A percentile compares a stretch with the other conserved stretches of the same genome.
Evolutionary conservation across 2,113 vertebrate genomes (phyloP).

Genomic region (Dryoscopus gambensis): DNA sequence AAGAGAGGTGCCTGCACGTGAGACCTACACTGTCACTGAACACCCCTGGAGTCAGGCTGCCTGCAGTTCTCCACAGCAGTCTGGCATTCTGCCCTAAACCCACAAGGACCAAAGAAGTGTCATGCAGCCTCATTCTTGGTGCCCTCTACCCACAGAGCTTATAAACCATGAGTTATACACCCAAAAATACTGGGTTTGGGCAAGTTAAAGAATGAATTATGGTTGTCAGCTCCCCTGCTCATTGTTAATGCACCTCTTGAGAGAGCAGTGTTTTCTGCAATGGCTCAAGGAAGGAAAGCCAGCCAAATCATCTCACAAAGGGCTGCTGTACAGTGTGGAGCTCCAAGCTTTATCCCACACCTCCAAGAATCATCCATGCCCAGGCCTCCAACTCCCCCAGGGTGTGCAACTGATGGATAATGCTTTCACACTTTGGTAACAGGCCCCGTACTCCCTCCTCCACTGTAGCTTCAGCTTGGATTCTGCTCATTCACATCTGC

Average conservation of each 20-base stretch:
- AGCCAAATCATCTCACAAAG: neutral
- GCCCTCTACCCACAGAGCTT: neutral
- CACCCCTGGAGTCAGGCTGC: too few species aligned
- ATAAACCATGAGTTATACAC: neutral
- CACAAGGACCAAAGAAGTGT: neutral
- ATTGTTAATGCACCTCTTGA: neutral
- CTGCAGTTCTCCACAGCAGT: neutral
- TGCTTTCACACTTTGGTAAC: neutral
- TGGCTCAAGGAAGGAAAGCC: neutral
- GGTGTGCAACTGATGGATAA: neutral
- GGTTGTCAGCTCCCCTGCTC: neutral
- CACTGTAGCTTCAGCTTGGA: neutral
- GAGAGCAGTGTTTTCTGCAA: neutral
- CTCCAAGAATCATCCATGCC: neutral
- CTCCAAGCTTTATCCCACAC: neutral
- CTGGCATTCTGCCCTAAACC: neutral
- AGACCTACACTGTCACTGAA: neutral
- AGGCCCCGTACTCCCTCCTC: neutral
- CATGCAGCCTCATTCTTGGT: neutral
- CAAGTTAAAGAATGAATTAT: neutral
- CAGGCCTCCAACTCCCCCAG: neutral
- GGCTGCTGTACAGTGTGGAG: neutral
- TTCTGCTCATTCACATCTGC: neutral
- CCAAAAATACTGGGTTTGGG: neutral
- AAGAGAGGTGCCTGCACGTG: neutral